These are phyloP conservation scores for Catharus ustulatus DNA, from an alignment of 2,797 vertebrate genomes.

Conservation along the genomic window DNA sequence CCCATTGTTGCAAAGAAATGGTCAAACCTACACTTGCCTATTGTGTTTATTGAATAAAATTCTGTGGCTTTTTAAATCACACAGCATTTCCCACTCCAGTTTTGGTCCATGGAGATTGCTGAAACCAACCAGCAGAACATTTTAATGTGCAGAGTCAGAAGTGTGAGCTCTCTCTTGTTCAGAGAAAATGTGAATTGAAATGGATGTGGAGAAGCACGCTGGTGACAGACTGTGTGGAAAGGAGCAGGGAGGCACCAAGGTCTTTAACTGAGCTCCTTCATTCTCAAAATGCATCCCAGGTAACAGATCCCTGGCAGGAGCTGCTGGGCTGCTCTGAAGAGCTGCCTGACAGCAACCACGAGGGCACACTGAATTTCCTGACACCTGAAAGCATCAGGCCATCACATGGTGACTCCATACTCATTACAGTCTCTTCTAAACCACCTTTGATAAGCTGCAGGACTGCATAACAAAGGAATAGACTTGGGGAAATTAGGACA, in stretches of 20 bases:
- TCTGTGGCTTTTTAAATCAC: neutral
- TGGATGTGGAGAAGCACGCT: neutral
- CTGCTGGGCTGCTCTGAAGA: neutral
- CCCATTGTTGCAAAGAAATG: neutral
- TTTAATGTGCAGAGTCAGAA: neutral
- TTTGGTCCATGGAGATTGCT: neutral
- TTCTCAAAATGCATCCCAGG: neutral
- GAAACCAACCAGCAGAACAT: neutral
- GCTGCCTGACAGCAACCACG: neutral
- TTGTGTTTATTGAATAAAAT: neutral
- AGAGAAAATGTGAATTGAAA: neutral
- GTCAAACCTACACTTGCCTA: neutral
- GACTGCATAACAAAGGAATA: neutral
- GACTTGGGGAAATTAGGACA: neutral
- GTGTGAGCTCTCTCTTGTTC: neutral
- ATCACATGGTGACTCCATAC: neutral
- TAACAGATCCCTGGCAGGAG: neutral
- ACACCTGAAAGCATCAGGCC: neutral
- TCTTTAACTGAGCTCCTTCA: neutral
- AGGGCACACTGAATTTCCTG: neutral
- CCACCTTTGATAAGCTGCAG: neutral
- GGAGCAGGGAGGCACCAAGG: neutral
- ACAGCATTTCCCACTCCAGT: neutral
- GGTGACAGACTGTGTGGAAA: neutral
- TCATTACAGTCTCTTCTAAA: neutral